Evolutionary conservation across 2,888 invertebrate species (phyloP), one percentile per base, ranked within the genome.

Genomic region (Watsonalla cultraria): DNA sequence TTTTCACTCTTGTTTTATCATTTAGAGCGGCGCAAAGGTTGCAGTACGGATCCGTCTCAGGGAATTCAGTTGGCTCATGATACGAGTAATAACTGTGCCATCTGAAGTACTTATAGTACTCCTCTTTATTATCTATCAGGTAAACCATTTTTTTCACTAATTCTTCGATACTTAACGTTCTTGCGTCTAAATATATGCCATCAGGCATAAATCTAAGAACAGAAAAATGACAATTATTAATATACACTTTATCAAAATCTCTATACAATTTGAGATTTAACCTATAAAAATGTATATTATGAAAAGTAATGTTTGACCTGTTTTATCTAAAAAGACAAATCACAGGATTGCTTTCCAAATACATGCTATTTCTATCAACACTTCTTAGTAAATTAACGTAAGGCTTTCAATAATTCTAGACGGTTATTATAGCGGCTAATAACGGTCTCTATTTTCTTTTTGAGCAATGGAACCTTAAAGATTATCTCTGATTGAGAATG

Each of bases 231-330:
- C 24, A 24, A 24, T 24, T 24, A 24, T 4, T 2, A 24, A 24
- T 24, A 4, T 4, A 2, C 24, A 24, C 24, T 24, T 24, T 24
- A 24, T 24, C 24, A 24, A 2, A 4, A 24, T 24, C 24, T 24
- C 24, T 24, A 24, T 24, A 24, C 24, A 24, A 2, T 24, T 24
- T 24, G 24, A 24, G 24, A 24, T 24, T 24, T 24, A 24, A 24
- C 4, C 2, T 24, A 24, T 24, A 24, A 2, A 4, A 2, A 24
- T 24, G 1, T 24, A 24, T 24, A 24, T 24, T 2, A 24, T 1
- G 24, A 24, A 24, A 24, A 33, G 68, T 57, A 57, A 70, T 68
- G 51, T 73, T 62, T 51, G 91, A 91, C 11, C 91, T 4, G 24
- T 4, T 4, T 24, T 4, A 24, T 24, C 24, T 24, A 2, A 24